Evolutionary conservation across 2,888 invertebrate species (phyloP).

Genomic region (Drosophila infuscata): DNA sequence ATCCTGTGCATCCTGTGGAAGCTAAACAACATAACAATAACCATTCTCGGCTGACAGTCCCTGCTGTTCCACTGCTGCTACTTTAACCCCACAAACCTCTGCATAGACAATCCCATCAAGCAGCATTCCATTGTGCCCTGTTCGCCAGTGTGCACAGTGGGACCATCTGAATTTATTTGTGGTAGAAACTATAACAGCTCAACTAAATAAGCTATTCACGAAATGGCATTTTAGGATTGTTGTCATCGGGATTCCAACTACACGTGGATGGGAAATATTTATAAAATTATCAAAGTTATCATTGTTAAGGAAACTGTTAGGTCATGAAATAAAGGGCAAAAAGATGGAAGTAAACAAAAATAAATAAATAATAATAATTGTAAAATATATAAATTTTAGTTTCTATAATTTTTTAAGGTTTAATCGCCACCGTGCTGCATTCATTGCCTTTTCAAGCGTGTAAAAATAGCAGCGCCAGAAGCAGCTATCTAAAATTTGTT

Average conservation of each 20-base stretch:
- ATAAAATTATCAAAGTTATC: neutral
- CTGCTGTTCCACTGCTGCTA: slow-evolving; percentile 21
- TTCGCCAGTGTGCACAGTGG: neutral
- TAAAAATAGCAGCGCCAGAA: slow-evolving; percentile 31
- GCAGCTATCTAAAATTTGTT: slow-evolving; percentile 52
- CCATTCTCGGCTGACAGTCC: slow-evolving; percentile 46
- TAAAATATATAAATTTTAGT: neutral
- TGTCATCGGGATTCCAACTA: neutral
- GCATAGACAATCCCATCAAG: slow-evolving; percentile 24
- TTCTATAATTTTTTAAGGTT: neutral
- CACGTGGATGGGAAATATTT: neutral
- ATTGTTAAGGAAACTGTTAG: neutral
- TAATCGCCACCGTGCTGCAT: neutral
- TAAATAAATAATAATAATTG: too few relatives aligned
- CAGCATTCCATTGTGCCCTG: neutral
- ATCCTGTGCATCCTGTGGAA: slow-evolving; percentile 70
- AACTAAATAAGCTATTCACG: neutral
- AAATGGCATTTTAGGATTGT: neutral
- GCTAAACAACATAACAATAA: slow-evolving; percentile 64
- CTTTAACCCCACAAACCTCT: slow-evolving; percentile 25
- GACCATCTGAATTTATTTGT: neutral
- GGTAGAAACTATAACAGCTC: neutral
- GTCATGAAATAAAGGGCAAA: rapidly evolving
- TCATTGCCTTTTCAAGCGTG: slow-evolving; percentile 25
- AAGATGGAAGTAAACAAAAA: too few relatives aligned